Conservation (phyloP, 2,888 invertebrate species). For the Diaprepes abbreviatus region DNA sequence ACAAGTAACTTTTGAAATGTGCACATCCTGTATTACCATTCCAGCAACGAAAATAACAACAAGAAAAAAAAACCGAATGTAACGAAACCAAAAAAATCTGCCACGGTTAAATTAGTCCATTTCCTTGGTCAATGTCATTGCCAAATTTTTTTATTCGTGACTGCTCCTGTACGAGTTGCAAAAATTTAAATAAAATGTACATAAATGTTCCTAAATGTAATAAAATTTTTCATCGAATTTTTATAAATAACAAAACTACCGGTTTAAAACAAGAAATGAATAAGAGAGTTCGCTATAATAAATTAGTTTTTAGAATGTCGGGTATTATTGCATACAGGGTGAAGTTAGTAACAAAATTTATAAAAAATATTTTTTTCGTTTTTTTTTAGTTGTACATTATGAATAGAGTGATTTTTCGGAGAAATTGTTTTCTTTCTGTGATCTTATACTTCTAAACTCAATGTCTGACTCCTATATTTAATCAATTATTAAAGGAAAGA, state of each 20-base stretch:
- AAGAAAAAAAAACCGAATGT: background rate
- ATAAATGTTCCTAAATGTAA: slow-evolving; percentile 7
- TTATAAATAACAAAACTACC: slow-evolving; percentile 21
- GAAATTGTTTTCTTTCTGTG: too few species aligned
- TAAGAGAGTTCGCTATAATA: slow-evolving; percentile 16
- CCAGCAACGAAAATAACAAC: background rate
- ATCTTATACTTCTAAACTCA: too few species aligned
- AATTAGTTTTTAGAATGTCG: slow-evolving; percentile 6
- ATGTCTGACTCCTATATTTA: too few species aligned
- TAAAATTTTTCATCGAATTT: slow-evolving; percentile 22
- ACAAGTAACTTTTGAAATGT: too few species aligned
- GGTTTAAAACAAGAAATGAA: slow-evolving; percentile 22
- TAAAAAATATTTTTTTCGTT: too few species aligned
- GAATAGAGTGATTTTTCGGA: too few species aligned
- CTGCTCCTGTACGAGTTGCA: background rate
- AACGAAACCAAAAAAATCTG: background rate
- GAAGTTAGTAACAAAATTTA: background rate
- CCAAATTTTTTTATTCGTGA: background rate
- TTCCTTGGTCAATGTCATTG: slow-evolving; percentile 18
- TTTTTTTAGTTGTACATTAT: too few species aligned
- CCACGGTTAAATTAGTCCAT: background rate
- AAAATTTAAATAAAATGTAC: slow-evolving; percentile 23
- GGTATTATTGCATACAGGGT: background rate
- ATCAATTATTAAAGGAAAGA: too few species aligned
- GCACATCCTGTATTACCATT: background rate